phyloP scores from a whole-genome alignment of 23 tunicate genomes.

The Corella eumyota region DNA sequence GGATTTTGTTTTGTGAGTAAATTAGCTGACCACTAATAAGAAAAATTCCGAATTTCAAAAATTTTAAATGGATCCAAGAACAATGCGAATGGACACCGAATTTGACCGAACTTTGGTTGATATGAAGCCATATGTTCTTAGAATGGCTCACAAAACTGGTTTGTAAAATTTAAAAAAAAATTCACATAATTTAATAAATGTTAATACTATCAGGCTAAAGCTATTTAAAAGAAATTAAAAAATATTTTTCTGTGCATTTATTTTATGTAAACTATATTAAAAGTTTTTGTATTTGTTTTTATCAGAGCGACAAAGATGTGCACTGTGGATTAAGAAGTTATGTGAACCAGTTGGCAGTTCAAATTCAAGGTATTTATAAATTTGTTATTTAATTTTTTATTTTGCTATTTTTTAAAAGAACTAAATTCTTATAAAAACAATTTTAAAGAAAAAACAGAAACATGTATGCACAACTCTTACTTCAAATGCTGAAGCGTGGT shows the following conservation, averaged over 20 bases:
- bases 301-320: slow-evolving; percentile 74
- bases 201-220: no score
- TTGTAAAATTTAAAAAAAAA: no score
- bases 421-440: background rate
- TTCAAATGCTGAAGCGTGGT: slow-evolving; percentile 74
- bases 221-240: no score
- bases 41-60: no score
- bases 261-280: no score
- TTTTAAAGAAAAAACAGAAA: slow-evolving; percentile 65
- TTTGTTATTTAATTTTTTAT: background rate
- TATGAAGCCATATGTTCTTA: slow-evolving; percentile 65
- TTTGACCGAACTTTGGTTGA: slow-evolving; percentile 59
- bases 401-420: background rate
- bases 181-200: no score
- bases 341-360: slow-evolving; percentile 76
- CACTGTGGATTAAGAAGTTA: slow-evolving; percentile 82
- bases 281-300: background rate
- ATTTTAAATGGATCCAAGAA: slow-evolving; percentile 43
- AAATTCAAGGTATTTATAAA: slow-evolving; percentile 23
- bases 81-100: slow-evolving; percentile 74
- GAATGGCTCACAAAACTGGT: slow-evolving; percentile 64
- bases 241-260: background rate
- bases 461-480: slow-evolving; percentile 49
- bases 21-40: no score
- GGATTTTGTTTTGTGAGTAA: no score